Evolutionary conservation across 2,888 invertebrate genomes (phyloP).

Genomic region (Microctonus hyperodae): DNA sequence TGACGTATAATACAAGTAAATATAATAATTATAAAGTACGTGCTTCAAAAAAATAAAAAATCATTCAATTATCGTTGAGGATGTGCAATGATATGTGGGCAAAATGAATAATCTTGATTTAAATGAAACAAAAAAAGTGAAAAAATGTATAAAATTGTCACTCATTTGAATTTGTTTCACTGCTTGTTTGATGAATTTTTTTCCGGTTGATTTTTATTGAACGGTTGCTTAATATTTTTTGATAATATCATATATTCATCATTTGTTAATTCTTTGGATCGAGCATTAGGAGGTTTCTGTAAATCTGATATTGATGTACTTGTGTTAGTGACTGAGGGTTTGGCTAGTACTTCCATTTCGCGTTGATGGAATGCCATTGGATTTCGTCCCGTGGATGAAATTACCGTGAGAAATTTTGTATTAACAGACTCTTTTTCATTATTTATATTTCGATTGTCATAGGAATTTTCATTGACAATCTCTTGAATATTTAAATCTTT

Average conservation of each 20-base stretch:
- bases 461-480: slow-evolving; percentile 20
- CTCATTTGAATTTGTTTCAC: slow-evolving; percentile 35
- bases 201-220: slow-evolving; percentile 41
- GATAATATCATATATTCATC: slow-evolving; percentile 46
- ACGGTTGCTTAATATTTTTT: slow-evolving; percentile 44
- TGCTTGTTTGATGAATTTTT: slow-evolving; percentile 41
- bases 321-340: slow-evolving; percentile 49
- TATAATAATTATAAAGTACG: slow-evolving; percentile 23
- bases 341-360: slow-evolving; percentile 50
- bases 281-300: slow-evolving; percentile 23
- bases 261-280: slow-evolving; percentile 45
- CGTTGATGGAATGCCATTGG: slow-evolving; percentile 27
- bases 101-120: slow-evolving; percentile 14
- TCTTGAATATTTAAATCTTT: slow-evolving; percentile 37
- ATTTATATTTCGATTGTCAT: background rate
- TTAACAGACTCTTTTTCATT: slow-evolving; percentile 15
- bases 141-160: background rate
- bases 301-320: slow-evolving; percentile 52
- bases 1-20: slow-evolving; percentile 20
- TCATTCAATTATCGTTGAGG: slow-evolving; percentile 14
- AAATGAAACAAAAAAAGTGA: background rate
- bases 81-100: slow-evolving; percentile 23
- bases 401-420: slow-evolving; percentile 41
- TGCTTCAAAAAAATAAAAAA: slow-evolving; percentile 33
- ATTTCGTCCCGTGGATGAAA: slow-evolving; percentile 41